These are phyloP conservation scores for Karalla daura DNA, from an alignment of 2,797 vertebrate species.

Conservation along the genomic window DNA sequence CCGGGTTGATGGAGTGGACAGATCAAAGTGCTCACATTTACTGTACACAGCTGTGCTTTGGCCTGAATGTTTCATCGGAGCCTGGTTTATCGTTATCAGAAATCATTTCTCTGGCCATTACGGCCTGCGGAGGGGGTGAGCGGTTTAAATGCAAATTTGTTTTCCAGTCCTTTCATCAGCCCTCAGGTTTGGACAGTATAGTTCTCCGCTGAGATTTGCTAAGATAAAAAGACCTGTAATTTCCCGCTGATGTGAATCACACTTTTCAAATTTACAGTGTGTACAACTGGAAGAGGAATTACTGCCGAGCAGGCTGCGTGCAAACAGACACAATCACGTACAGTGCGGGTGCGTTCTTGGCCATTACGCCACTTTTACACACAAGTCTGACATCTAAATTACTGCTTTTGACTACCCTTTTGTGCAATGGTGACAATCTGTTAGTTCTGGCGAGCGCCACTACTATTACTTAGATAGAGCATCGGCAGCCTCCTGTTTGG, in stretches of 20 bases:
- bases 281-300: constrained; percentile 30
- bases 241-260: constrained; percentile 58
- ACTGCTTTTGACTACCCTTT: constrained; percentile 49
- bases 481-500: constrained; percentile 16
- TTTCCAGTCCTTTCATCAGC: constrained; percentile 55
- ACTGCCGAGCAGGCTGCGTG: constrained; percentile 29
- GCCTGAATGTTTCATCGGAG: not conserved
- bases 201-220: constrained; percentile 46
- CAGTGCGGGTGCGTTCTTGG: constrained; percentile 28
- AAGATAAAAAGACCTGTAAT: constrained; percentile 63
- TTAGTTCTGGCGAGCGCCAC: constrained; percentile 55
- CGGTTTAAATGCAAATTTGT: constrained; percentile 70
- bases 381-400: constrained; percentile 70
- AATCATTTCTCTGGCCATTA: constrained; percentile 24
- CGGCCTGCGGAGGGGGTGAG: constrained; percentile 35
- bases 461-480: constrained; percentile 57
- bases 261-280: constrained; percentile 57
- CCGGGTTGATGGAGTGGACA: constrained; percentile 26
- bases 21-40: constrained; percentile 22
- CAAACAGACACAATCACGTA: constrained; percentile 8
- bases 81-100: constrained; percentile 24
- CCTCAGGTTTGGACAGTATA: constrained; percentile 58
- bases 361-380: constrained; percentile 45
- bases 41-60: constrained; percentile 11
- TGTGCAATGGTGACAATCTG: constrained; percentile 56